Conservation (phyloP, 2,888 invertebrate species). For the Dynastes maya region DNA sequence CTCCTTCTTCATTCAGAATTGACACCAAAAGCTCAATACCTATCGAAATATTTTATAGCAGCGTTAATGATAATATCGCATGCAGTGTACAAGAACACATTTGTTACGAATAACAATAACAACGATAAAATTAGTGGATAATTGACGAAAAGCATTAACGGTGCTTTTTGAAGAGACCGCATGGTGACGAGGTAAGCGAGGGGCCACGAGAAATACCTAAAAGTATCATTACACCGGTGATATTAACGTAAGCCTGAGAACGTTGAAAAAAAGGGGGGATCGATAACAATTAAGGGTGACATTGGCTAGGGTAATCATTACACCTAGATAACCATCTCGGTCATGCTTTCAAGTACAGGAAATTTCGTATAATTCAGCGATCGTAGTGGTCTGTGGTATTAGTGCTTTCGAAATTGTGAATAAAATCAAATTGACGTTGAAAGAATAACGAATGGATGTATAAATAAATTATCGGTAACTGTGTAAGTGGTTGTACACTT, state of each 20-base stretch:
- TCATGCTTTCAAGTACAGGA: too few relatives aligned
- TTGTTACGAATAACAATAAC: slow-evolving; percentile 58
- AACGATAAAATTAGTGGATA: slow-evolving; percentile 58
- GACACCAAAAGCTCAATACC: not conserved
- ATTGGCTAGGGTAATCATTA: not conserved
- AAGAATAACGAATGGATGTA: slow-evolving; percentile 28
- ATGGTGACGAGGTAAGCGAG: not conserved
- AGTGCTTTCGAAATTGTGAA: not conserved
- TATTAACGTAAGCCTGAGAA: not conserved
- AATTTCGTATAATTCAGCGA: too few relatives aligned
- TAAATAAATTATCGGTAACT: slow-evolving; percentile 22
- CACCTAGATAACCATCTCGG: not conserved
- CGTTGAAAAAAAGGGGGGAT: not conserved
- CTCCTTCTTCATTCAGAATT: not conserved
- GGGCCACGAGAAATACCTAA: slow-evolving; percentile 7
- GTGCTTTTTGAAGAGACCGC: slow-evolving; percentile 21
- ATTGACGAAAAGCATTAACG: slow-evolving; percentile 49
- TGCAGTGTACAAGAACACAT: slow-evolving; percentile 55
- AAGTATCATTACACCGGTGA: slow-evolving; percentile 22
- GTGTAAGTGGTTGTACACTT: not conserved
- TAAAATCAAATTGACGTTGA: slow-evolving; percentile 29
- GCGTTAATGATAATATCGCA: slow-evolving; percentile 64
- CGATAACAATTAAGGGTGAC: slow-evolving; percentile 48
- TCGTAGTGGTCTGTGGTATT: not conserved
- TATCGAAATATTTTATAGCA: slow-evolving; percentile 50